Evolutionary conservation across 2,113 vertebrate genomes (phyloP).

Genomic region (Hydrolagus affinis): DNA sequence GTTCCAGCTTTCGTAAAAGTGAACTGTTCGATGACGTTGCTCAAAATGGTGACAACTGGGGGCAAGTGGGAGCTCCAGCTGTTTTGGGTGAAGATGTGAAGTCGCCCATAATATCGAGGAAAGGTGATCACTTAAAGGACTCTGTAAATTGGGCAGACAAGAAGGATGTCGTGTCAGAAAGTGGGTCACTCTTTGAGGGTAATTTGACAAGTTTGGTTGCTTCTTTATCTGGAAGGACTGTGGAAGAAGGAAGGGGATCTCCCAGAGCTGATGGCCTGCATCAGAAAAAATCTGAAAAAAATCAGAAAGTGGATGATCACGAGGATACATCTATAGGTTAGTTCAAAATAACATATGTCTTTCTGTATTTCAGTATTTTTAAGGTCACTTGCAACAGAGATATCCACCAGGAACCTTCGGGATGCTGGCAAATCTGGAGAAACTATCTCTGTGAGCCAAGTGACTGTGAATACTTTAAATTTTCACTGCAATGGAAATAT

Average conservation of each 20-base stretch:
- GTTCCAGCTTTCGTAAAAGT: neutral
- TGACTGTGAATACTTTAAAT: too few relatives aligned
- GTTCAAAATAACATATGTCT: neutral
- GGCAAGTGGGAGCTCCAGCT: neutral
- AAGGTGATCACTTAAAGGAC: neutral
- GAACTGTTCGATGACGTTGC: conserved; percentile 21
- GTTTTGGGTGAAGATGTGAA: neutral
- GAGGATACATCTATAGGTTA: conserved; percentile 1
- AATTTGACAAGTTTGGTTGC: neutral
- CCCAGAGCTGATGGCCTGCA: neutral
- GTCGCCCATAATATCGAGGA: neutral
- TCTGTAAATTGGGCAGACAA: conserved; percentile 18
- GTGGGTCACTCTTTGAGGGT: neutral
- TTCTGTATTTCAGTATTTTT: too few relatives aligned
- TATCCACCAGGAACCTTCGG: too few relatives aligned
- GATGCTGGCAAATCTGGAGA: too few relatives aligned
- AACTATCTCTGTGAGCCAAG: too few relatives aligned
- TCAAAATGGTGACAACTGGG: conserved; percentile 11
- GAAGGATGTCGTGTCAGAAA: conserved; percentile 21
- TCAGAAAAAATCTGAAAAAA: conserved; percentile 16
- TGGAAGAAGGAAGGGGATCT: neutral
- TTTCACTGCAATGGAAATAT: too few relatives aligned
- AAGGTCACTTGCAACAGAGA: too few relatives aligned
- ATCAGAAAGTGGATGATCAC: neutral
- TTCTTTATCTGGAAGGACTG: neutral